Evolutionary conservation across 2,888 invertebrate genomes (phyloP), one percentile per base, ranked within the genome.

Genomic region (Bursaphelenchus okinawaensis): DNA sequence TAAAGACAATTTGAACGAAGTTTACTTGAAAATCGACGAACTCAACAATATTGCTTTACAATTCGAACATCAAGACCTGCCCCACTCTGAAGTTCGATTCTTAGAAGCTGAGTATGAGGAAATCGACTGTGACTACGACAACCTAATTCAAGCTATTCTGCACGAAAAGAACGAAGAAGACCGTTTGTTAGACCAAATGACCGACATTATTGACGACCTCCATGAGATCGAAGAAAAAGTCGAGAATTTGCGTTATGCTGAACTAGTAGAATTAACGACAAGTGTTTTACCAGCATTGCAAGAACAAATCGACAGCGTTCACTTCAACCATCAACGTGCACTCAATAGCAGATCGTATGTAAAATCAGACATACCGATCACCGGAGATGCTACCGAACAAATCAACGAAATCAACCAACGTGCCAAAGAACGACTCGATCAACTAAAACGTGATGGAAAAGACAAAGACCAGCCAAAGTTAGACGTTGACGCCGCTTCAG

Each of bases 401-500:
- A 20, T 52, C 40, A 50, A 59, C 24, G 60, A 59, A 16, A n/a
- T 59, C 2, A 31, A 20, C 23, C 22, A 40, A n/a, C 50, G 60
- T 40, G 51, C 40, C 50, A 31, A 50, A 2, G 50, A 24, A n/a
- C 59, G 60, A n/a, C 19, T 27, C 19, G 24, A 59, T 20, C 50
- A 59, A 23, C 24, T 51, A 1, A 19, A 22, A 50, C 19, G 20
- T 9, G 23, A 24, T 16, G 60, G 51, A 29, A 50, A 59, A 26
- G 60, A 26, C 22, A 22, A 20, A 19, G 60, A 50, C 8, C 40
- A 59, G 28, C 60, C 60, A 1, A 31, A 1, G 26, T 24, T 59
- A 4, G 75, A 81, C 65, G 68, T 76, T 50, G 76, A 77, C 63
- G 77, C 79, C 52, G 77, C 81, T 12, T 77, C 81, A n/a, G 75